Evolutionary conservation across 1,140 invertebrate species (phyloP), one percentile per base, ranked within the genome.

Genomic region (Octopus sinensis): DNA sequence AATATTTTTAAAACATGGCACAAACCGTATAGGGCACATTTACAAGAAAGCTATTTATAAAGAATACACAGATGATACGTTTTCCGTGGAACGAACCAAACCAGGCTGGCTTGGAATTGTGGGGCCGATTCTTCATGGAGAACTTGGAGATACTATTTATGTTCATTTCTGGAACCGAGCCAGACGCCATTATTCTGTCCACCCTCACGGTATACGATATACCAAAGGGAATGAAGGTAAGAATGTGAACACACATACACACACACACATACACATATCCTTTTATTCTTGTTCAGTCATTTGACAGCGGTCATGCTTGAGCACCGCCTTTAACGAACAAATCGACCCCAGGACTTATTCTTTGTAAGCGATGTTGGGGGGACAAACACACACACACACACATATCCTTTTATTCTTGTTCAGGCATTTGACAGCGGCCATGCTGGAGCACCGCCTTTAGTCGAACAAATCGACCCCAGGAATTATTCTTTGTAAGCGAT

Each of bases 71-170:
- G 85, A 88, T 76, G 52, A 54, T 30, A 80, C 81, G 5, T 88
- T 86, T 71, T 83, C 77, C 6, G 54, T 77, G 12, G 68, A 77
- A 62, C 71, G 80, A 4, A 54, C 78, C 23, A 81, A 83, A 2
- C 84, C 84, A 43, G 54, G 79, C 10, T 86, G 86, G 83, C 77
- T 84, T 56, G 87, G 83, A 53, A 80, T 88, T 71, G n/a, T 89
- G 10, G 88, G 88, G 6, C 87, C 88, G 5, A 85, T 85, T 51
- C 83, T 89, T 52, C 85, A 84, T 51, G 88, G 84, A 4, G 86
- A 89, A 82, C 83, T 88, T 12, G 87, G 87, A 4, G 88, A 89
- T 56, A 82, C 79, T 10, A 54, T 89, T 1, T 54, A 78, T 23
- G 71, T 86, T 12, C 12, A 76, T 23, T 86, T 86, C 77, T 54